Conservation (phyloP, 1,140 invertebrate genomes). For the Asobara japonica region DNA sequence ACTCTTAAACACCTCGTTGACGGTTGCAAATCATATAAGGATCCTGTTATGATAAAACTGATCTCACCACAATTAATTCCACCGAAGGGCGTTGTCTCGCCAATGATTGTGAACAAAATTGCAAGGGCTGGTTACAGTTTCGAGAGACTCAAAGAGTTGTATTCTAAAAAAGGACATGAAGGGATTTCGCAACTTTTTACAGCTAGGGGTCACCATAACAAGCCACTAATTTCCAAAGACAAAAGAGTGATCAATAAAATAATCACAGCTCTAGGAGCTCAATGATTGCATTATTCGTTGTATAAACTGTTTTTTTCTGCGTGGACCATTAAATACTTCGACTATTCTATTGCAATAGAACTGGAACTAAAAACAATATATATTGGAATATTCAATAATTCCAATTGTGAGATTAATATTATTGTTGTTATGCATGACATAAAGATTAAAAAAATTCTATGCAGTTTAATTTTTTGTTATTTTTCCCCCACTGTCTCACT, state of each 20-base stretch:
- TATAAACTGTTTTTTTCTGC: too few relatives aligned
- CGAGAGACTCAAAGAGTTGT: slow-evolving; percentile 27
- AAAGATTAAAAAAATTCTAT: too few relatives aligned
- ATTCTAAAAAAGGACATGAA: slow-evolving; percentile 6
- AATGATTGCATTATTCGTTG: too few relatives aligned
- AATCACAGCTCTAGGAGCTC: neutral
- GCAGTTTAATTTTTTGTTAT: too few relatives aligned
- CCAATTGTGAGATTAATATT: too few relatives aligned
- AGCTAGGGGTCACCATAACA: slow-evolving; percentile 2
- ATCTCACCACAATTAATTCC: neutral
- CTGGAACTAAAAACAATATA: too few relatives aligned
- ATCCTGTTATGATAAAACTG: neutral
- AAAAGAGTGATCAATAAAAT: slow-evolving; percentile 23
- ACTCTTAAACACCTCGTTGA: slow-evolving; percentile 15
- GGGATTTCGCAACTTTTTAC: slow-evolving; percentile 21
- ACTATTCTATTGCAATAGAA: too few relatives aligned
- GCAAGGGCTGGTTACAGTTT: slow-evolving; percentile 21
- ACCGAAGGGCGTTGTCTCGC: slow-evolving; percentile 20
- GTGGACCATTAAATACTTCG: too few relatives aligned
- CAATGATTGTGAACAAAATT: slow-evolving; percentile 26
- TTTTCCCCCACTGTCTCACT: too few relatives aligned
- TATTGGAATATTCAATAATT: too few relatives aligned
- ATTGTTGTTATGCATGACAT: too few relatives aligned
- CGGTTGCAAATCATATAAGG: neutral
- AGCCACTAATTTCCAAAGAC: slow-evolving; percentile 20